Conservation (phyloP, 1,140 invertebrate species). For the Ceratina australensis region DNA sequence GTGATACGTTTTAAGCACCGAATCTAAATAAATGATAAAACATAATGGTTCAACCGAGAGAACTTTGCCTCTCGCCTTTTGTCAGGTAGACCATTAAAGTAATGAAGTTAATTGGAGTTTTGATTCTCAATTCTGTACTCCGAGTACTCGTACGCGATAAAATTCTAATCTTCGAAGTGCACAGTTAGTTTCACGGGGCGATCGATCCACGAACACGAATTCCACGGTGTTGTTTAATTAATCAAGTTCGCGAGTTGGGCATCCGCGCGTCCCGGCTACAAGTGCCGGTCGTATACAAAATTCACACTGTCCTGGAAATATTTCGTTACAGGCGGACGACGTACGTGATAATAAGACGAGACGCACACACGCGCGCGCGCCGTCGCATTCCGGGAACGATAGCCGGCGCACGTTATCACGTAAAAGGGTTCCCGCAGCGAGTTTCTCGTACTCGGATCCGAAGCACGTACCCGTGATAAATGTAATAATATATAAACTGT, state of each 20-base stretch:
- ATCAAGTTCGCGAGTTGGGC: slow-evolving; percentile 35
- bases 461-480: slow-evolving; percentile 74
- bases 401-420: slow-evolving; percentile 58
- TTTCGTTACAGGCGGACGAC: slow-evolving; percentile 46
- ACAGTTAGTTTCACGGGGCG: too few species aligned
- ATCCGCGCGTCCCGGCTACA: neutral
- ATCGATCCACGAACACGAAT: too few species aligned
- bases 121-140: too few species aligned
- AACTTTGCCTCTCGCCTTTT: too few species aligned
- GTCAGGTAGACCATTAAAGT: too few species aligned
- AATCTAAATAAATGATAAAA: too few species aligned
- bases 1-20: too few species aligned
- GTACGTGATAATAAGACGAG: neutral
- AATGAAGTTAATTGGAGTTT: too few species aligned
- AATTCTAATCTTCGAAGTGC: too few species aligned
- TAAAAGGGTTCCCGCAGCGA: slow-evolving; percentile 27
- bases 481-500: slow-evolving; percentile 77
- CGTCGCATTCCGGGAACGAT: neutral
- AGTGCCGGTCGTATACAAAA: slow-evolving; percentile 2
- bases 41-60: too few species aligned
- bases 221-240: neutral
- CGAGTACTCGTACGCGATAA: too few species aligned
- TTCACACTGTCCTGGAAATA: slow-evolving; percentile 28
- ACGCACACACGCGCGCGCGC: neutral
- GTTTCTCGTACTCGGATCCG: slow-evolving; percentile 52